phyloP scores from a whole-genome alignment of 1,140 invertebrate genomes.

The Asbolus verrucosus region DNA sequence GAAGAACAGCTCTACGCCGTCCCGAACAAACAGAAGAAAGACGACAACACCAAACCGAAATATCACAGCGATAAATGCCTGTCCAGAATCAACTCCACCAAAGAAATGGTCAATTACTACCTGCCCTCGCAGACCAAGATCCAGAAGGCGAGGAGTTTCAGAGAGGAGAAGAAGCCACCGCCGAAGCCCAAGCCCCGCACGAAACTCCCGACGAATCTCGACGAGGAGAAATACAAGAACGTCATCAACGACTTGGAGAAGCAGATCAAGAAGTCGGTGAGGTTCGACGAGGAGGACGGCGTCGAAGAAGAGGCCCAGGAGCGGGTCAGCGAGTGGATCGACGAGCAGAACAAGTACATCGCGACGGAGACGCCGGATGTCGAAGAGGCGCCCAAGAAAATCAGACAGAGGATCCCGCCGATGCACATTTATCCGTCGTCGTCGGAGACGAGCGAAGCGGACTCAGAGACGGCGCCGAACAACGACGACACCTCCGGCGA shows the following conservation, averaged over 20 bases:
- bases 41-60: conserved; percentile 57
- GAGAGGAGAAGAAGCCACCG: conserved; percentile 8
- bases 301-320: conserved; percentile 53
- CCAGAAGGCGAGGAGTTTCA: conserved; percentile 15
- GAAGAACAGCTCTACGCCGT: conserved; percentile 46
- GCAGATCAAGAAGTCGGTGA: conserved; percentile 60
- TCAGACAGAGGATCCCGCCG: conserved; percentile 61
- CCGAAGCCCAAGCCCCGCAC: conserved; percentile 55
- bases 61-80: conserved; percentile 64
- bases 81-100: conserved; percentile 60
- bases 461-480: background rate
- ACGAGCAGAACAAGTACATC: conserved; percentile 59
- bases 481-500: no score
- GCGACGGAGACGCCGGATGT: background rate
- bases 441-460: conserved; percentile 43
- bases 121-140: conserved; percentile 53
- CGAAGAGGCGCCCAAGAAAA: conserved; percentile 39
- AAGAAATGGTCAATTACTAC: conserved; percentile 57
- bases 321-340: conserved; percentile 59
- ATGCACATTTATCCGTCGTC: conserved; percentile 59
- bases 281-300: conserved; percentile 59
- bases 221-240: conserved; percentile 49
- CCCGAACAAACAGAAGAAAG: conserved; percentile 52
- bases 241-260: conserved; percentile 57
- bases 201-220: conserved; percentile 42